phyloP scores from a whole-genome alignment of 2,113 vertebrate species.

The Morone chrysops region DNA sequence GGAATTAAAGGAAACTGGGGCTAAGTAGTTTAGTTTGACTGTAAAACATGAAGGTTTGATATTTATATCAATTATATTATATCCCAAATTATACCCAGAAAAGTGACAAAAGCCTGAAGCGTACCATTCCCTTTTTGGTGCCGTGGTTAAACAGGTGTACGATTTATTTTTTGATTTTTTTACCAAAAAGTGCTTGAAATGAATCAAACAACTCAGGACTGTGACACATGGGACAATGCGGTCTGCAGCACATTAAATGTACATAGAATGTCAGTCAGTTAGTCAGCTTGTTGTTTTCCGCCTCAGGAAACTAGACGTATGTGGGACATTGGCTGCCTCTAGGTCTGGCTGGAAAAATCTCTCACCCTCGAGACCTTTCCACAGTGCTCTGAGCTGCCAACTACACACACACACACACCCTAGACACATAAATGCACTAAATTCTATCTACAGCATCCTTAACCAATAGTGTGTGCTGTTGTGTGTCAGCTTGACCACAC shows the following conservation, averaged over 20 bases:
- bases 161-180: background rate
- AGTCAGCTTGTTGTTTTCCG: conserved; percentile 72
- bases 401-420: conserved; percentile 25
- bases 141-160: background rate
- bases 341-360: conserved; percentile 72
- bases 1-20: background rate
- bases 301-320: conserved; percentile 64
- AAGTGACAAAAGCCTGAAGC: too few relatives aligned
- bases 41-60: background rate
- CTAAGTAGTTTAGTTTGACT: background rate
- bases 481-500: conserved; percentile 67
- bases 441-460: conserved; percentile 43
- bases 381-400: conserved; percentile 45
- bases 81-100: background rate
- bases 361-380: conserved; percentile 68
- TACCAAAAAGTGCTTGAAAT: conserved; percentile 15
- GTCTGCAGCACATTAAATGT: conserved; percentile 23
- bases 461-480: conserved; percentile 11
- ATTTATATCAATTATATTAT: background rate
- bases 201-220: conserved; percentile 2
- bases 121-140: background rate
- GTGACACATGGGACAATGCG: conserved; percentile 25
- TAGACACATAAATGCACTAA: conserved; percentile 28
- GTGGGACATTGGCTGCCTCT: conserved; percentile 73
- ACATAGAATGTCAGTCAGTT: conserved; percentile 54